phyloP scores from a whole-genome alignment of 1,140 invertebrate genomes.

The Leptonema lineaticorne region DNA sequence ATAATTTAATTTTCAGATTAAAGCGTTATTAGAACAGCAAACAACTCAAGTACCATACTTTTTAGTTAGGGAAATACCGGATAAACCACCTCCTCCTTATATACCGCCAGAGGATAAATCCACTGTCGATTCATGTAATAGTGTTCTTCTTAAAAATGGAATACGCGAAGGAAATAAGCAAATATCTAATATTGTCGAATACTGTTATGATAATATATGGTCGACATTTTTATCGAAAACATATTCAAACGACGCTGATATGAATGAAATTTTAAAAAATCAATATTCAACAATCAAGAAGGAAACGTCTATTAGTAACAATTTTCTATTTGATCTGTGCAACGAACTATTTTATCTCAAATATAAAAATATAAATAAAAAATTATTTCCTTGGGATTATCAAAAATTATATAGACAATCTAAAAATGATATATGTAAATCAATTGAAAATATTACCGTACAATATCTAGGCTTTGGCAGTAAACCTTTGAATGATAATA shows the following conservation, averaged over 20 bases:
- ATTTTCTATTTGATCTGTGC: constrained; percentile 36
- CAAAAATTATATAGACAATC: background rate
- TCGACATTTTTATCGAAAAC: background rate
- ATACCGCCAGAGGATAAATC: constrained; percentile 35
- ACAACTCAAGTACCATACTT: constrained; percentile 35
- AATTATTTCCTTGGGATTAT: constrained; percentile 26
- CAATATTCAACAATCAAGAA: background rate
- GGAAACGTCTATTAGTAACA: background rate
- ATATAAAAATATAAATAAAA: constrained; percentile 16
- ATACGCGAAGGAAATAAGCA: constrained; percentile 1
- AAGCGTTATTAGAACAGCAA: constrained; percentile 35
- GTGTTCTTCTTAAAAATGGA: background rate
- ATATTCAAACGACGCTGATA: background rate
- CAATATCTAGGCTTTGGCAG: constrained; percentile 26
- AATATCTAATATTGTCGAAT: constrained; percentile 8
- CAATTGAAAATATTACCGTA: constrained; percentile 29
- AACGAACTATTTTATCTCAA: constrained; percentile 29
- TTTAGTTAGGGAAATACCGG: constrained; percentile 37
- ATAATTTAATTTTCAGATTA: constrained; percentile 40
- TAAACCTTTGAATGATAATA: constrained; percentile 20
- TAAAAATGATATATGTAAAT: constrained; percentile 24
- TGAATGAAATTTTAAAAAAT: background rate
- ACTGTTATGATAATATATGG: constrained; percentile 21
- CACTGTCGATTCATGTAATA: background rate
- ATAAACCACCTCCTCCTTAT: constrained; percentile 38